Evolutionary conservation across 2,797 vertebrate species (phyloP).

Genomic region (Antennarius maculatus): DNA sequence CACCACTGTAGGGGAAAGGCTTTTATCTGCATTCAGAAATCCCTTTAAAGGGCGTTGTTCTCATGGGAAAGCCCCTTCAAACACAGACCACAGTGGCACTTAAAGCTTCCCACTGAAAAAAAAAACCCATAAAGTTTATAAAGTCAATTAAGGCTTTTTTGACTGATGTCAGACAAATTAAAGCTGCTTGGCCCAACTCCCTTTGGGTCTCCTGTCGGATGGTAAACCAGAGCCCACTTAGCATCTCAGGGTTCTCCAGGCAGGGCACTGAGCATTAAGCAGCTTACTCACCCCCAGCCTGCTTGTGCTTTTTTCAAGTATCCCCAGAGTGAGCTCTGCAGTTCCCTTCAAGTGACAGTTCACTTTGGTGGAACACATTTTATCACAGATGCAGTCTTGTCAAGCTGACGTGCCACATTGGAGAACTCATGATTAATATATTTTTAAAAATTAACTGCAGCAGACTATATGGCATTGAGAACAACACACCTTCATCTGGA

Average conservation of each 20-base stretch:
- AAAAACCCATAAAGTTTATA: conserved; percentile 70
- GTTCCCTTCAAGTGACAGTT: conserved; percentile 45
- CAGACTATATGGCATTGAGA: too few relatives aligned
- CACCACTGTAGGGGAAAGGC: conserved; percentile 55
- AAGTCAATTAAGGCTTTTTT: conserved; percentile 75
- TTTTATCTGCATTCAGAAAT: conserved; percentile 74
- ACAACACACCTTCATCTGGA: too few relatives aligned
- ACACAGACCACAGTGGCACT: conserved; percentile 63
- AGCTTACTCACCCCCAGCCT: conserved; percentile 61
- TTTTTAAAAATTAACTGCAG: neutral
- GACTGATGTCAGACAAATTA: conserved; percentile 72
- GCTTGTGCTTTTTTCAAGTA: conserved; percentile 43
- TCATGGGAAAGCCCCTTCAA: conserved; percentile 55
- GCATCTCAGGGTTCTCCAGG: conserved; percentile 56
- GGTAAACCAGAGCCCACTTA: conserved; percentile 67
- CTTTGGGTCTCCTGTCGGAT: conserved; percentile 65
- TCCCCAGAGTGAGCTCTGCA: conserved; percentile 15
- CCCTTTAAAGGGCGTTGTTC: conserved; percentile 70
- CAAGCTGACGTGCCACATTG: neutral
- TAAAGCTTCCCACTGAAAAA: conserved; percentile 70
- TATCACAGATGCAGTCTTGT: conserved; percentile 1
- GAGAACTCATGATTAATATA: conserved; percentile 6
- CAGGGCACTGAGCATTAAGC: conserved; percentile 57
- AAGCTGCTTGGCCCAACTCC: conserved; percentile 59
- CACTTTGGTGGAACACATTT: conserved; percentile 23